A percentile compares a stretch with the other conserved stretches of the same genome.
Conservation (phyloP, 1,140 invertebrate genomes). For the Tribolium castaneum region DNA sequence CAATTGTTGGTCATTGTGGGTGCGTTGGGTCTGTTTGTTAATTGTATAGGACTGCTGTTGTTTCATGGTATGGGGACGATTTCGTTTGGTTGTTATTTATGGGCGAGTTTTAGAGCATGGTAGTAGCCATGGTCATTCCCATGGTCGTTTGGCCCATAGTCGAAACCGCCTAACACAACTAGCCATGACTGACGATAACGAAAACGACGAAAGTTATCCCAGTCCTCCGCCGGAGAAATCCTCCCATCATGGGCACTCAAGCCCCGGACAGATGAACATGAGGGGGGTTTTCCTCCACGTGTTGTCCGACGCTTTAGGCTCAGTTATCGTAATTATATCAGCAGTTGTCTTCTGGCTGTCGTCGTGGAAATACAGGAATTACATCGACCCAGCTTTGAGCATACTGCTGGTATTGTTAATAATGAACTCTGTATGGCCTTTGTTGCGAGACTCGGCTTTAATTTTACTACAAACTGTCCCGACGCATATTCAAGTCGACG, state of each 20-base stretch:
- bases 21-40: constrained; percentile 82
- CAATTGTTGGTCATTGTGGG: constrained; percentile 82
- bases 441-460: constrained; percentile 87
- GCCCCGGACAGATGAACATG: constrained; percentile 94
- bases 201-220: constrained; percentile 80
- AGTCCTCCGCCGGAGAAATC: constrained; percentile 63
- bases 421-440: constrained; percentile 85
- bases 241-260: constrained; percentile 65
- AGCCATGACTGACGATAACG: constrained; percentile 80
- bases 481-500: constrained; percentile 92
- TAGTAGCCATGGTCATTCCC: constrained; percentile 76
- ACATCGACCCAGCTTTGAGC: constrained; percentile 95
- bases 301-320: constrained; percentile 94
- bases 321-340: constrained; percentile 96
- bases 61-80: constrained; percentile 77
- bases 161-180: constrained; percentile 72
- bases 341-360: constrained; percentile 91
- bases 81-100: not conserved
- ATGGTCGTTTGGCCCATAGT: constrained; percentile 74
- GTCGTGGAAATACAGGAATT: constrained; percentile 83
- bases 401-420: constrained; percentile 85
- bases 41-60: constrained; percentile 83
- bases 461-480: constrained; percentile 93
- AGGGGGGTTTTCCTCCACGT: constrained; percentile 97
- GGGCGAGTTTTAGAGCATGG: constrained; percentile 75